phyloP scores from a whole-genome alignment of 1,140 invertebrate species.

The Tetranychus urticae region DNA sequence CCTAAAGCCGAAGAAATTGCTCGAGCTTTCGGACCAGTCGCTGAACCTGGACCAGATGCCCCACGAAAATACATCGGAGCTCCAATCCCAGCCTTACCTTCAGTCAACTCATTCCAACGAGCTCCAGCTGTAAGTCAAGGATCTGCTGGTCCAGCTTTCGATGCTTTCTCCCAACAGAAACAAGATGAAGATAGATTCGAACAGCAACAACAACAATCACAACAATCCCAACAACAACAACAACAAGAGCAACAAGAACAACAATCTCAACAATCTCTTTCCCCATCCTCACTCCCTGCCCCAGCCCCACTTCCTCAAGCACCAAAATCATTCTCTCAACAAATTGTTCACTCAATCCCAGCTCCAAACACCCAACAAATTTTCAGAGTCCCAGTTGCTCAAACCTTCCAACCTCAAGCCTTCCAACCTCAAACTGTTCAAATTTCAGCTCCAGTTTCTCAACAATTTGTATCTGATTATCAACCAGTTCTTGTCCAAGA shows the following conservation, averaged over 20 bases:
- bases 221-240: background rate
- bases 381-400: background rate
- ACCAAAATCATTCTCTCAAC: background rate
- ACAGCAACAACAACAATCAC: background rate
- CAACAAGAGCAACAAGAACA: background rate
- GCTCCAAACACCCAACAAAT: background rate
- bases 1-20: conserved; percentile 2
- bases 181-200: background rate
- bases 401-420: background rate
- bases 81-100: background rate
- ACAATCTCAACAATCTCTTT: background rate
- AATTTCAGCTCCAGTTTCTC: background rate
- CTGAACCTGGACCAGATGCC: background rate
- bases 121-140: background rate
- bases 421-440: background rate
- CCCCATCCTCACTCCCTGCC: too few relatives aligned
- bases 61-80: background rate
- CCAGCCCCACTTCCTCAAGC: background rate
- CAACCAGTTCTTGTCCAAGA: background rate
- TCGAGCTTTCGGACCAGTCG: background rate
- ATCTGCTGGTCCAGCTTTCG: background rate
- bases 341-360: background rate
- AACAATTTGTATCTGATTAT: background rate
- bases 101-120: background rate
- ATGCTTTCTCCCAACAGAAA: background rate